Percentiles rank a stretch among this genome's conserved stretches.
These are phyloP conservation scores for Azemiops feae DNA, from an alignment of 2,113 vertebrate species.

Conservation along the genomic window DNA sequence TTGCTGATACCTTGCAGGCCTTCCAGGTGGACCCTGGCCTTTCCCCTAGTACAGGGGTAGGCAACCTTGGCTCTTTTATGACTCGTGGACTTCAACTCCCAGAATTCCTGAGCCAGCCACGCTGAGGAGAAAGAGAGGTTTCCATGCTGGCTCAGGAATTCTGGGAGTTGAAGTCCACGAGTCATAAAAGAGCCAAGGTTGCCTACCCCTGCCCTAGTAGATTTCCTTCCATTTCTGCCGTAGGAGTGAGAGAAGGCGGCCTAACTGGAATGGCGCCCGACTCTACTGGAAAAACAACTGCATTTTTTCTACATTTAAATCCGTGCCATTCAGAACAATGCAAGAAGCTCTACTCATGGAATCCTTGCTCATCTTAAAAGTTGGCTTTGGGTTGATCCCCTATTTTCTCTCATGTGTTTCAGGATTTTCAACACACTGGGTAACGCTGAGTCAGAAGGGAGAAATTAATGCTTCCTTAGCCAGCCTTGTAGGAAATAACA, in stretches of 20 bases:
- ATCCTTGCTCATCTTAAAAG: not conserved
- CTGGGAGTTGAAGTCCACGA: too few relatives aligned
- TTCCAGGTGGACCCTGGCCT: not conserved
- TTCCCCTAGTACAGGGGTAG: too few relatives aligned
- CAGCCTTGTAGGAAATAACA: rapidly evolving
- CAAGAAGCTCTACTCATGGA: not conserved
- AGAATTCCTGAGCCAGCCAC: too few relatives aligned
- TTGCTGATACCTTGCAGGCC: not conserved
- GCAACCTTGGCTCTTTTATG: too few relatives aligned
- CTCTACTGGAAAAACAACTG: not conserved
- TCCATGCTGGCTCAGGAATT: too few relatives aligned
- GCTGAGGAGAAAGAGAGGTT: too few relatives aligned
- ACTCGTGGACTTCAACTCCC: too few relatives aligned
- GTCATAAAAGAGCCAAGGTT: too few relatives aligned
- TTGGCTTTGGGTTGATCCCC: not conserved
- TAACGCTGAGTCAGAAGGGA: not conserved
- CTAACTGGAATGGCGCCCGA: too few relatives aligned
- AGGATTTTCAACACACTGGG: not conserved
- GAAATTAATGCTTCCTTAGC: not conserved
- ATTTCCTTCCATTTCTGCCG: not conserved
- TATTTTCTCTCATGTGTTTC: not conserved
- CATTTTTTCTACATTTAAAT: not conserved
- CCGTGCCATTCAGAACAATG: not conserved
- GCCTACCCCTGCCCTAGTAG: too few relatives aligned
- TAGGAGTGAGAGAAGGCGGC: not conserved